Percentiles rank a stretch among this genome's conserved stretches.
Evolutionary conservation across 2,113 vertebrate species (phyloP).

Genomic region (Perca fluviatilis): DNA sequence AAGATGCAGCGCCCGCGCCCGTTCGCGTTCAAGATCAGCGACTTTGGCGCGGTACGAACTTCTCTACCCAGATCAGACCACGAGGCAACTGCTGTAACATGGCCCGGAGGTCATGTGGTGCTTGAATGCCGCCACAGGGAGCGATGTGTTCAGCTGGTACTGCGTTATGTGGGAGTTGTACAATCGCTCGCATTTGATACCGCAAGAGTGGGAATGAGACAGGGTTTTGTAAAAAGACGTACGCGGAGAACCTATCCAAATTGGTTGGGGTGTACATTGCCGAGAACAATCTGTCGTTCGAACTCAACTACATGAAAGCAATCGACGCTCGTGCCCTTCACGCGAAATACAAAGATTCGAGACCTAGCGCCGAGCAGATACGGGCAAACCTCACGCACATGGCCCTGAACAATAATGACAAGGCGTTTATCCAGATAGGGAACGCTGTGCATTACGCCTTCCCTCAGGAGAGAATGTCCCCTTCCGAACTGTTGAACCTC

Average conservation of each 20-base stretch:
- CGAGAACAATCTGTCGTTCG: rapidly evolving
- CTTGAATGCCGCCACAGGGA: background rate
- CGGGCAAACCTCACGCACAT: rapidly evolving
- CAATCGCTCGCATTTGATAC: background rate
- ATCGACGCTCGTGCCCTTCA: background rate
- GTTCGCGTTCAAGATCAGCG: background rate
- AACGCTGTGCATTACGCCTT: background rate
- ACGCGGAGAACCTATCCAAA: background rate
- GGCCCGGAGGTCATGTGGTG: conserved; percentile 15
- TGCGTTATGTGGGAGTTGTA: background rate
- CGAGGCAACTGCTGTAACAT: background rate
- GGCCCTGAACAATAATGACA: background rate
- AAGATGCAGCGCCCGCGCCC: rapidly evolving
- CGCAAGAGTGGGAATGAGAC: rapidly evolving
- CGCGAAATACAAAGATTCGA: rapidly evolving
- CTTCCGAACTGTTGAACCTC: background rate
- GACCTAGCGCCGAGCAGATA: background rate
- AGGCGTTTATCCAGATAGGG: background rate
- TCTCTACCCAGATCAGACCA: background rate
- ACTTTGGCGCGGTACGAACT: conserved; percentile 2
- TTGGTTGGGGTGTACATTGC: background rate
- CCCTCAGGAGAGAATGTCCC: conserved; percentile 8
- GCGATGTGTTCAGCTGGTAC: conserved; percentile 23
- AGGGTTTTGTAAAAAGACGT: background rate
- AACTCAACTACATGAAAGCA: background rate